Percentiles rank a stretch among this genome's conserved stretches.
Conservation (phyloP, 2,113 vertebrate genomes). For the Dicentrarchus labrax region DNA sequence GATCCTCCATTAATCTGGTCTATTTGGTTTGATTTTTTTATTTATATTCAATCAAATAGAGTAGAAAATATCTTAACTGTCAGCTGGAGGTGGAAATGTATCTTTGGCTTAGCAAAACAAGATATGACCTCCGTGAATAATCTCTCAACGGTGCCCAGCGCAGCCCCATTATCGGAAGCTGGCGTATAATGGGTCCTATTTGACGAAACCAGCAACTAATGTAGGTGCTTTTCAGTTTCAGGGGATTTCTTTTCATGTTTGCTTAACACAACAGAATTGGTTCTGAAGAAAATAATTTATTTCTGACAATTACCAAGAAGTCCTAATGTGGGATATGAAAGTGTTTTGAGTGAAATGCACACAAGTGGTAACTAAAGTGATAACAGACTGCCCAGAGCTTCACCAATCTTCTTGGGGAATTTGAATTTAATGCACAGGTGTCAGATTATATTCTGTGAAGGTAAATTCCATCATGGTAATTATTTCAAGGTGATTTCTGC, state of each 20-base stretch:
- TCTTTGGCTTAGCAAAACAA: no score
- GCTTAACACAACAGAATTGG: neutral
- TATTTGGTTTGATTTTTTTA: neutral
- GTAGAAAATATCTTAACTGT: no score
- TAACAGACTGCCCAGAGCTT: neutral
- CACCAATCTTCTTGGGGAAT: constrained; percentile 11
- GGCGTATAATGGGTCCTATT: neutral
- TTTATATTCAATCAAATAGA: neutral
- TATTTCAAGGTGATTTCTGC: constrained; percentile 14
- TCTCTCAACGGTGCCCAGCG: neutral
- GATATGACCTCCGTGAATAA: no score
- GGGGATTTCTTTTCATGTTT: constrained; percentile 11
- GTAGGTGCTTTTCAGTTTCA: constrained; percentile 10
- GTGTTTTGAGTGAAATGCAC: neutral
- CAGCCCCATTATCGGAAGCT: no score
- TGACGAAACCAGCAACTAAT: neutral
- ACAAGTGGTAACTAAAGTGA: neutral
- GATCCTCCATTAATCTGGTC: no score
- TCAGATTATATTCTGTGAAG: neutral
- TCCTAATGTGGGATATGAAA: neutral
- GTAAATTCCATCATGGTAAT: constrained; percentile 11
- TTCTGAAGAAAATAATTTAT: constrained; percentile 31
- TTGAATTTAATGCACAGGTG: neutral
- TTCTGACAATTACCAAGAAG: constrained; percentile 2
- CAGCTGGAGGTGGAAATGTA: no score